Conservation (phyloP, 2,113 vertebrate species). For the Poecilia latipinna region DNA sequence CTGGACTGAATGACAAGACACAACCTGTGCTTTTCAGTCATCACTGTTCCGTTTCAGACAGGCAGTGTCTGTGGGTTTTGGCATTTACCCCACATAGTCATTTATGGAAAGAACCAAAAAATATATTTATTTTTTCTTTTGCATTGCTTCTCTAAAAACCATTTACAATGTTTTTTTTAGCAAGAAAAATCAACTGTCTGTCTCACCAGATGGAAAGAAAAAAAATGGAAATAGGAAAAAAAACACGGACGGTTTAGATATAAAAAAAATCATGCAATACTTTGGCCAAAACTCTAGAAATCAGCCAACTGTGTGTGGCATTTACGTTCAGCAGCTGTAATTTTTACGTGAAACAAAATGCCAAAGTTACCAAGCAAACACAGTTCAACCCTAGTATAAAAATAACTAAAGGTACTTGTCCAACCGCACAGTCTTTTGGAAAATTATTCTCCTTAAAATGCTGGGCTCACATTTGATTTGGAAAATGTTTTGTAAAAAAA, state of each 20-base stretch:
- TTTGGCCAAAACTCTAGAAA: neutral
- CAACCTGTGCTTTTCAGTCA: neutral
- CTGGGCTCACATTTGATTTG: neutral
- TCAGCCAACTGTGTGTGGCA: neutral
- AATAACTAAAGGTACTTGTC: neutral
- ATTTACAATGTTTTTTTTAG: neutral
- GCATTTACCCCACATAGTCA: neutral
- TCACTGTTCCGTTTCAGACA: neutral
- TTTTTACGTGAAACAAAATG: neutral
- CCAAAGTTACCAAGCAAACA: neutral
- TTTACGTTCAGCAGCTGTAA: neutral
- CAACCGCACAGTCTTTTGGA: neutral
- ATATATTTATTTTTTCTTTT: no score
- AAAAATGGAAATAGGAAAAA: neutral
- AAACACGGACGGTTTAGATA: neutral
- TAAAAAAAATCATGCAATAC: neutral
- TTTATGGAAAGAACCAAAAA: neutral
- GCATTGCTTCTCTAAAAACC: neutral
- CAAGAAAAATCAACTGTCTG: no score
- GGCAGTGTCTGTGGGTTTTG: neutral
- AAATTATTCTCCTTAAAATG: neutral
- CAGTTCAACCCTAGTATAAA: neutral
- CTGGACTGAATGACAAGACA: neutral
- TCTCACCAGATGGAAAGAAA: neutral
- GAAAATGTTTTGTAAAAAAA: no score